These are phyloP conservation scores for Acrobasis suavella DNA, from an alignment of 2,888 invertebrate genomes.

Conservation along the genomic window DNA sequence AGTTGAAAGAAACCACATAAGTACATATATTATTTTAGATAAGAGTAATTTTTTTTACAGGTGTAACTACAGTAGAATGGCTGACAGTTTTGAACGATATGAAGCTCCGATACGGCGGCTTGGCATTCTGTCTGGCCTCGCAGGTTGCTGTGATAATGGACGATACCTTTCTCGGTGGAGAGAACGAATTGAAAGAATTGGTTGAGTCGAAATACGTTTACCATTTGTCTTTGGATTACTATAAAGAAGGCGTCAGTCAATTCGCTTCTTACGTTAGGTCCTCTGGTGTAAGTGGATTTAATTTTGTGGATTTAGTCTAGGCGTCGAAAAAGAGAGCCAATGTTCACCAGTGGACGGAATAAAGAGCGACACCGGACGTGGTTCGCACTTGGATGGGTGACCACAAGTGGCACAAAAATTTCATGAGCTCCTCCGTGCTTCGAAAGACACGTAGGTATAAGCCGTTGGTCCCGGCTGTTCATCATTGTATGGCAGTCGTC, in stretches of 20 bases:
- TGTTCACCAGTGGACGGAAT: no score
- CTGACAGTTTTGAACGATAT: conserved; percentile 56
- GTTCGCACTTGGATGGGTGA: no score
- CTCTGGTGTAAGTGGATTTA: conserved; percentile 59
- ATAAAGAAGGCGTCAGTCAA: conserved; percentile 61
- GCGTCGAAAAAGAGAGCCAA: no score
- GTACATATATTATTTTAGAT: background rate
- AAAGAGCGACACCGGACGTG: no score
- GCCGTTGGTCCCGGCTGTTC: no score
- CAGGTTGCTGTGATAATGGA: conserved; percentile 77
- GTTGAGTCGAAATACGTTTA: conserved; percentile 72
- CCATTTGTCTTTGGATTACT: conserved; percentile 68
- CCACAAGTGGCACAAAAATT: no score
- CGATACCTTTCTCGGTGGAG: conserved; percentile 77
- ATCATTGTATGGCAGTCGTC: no score
- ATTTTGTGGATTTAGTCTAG: background rate
- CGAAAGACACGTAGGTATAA: no score
- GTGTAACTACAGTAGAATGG: conserved; percentile 69
- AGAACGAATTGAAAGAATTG: conserved; percentile 67
- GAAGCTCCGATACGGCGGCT: conserved; percentile 66
- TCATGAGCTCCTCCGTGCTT: no score
- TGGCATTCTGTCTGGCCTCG: conserved; percentile 67
- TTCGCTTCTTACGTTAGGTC: conserved; percentile 66
- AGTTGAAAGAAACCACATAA: no score
- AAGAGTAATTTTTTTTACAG: conserved; percentile 39